Base-by-base conservation (phyloP, 2,888 invertebrate genomes). In the Isotomurus palustris region DNA sequence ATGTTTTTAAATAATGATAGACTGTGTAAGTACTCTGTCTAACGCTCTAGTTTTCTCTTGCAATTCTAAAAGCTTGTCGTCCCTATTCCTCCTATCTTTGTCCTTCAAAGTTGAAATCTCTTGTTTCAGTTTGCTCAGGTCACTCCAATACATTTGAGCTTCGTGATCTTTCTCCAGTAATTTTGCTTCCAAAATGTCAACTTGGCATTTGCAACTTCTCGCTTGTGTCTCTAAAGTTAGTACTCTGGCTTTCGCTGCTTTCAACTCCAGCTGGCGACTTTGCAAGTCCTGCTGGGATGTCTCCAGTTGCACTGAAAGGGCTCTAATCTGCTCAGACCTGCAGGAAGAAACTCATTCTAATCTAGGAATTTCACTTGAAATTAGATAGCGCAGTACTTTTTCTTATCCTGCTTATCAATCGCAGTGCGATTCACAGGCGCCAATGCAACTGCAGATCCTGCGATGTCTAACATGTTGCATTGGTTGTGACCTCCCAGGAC, bases 161-260 rank as follows among this genome's bases (percentile, higher is more conserved):
- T 55, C 51, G 53, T 83, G 75, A 65, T 84, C 83, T 68, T 85
- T 84, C 67, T 81, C 81, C 29, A 79, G 80, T 53, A 81, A 81
- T 72, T 85, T 84, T 61, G 84, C 83, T 25, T 81, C 78, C 59
- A 84, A 74, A 1, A 82, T 80, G 36, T 77, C 76, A 60, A 83
- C 77, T 68, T 83, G 85, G 32, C 80, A 78, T 72, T 83, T 83
- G 28, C 81, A 75, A 0, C 76, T 77, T 1, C 76, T 76, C 14
- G 80, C 73, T 60, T 88, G 87, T 56, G 81, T 81, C 69, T 85
- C 85, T 22, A 88, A 74, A 50, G 83, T 84, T 72, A 81, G 82
- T 57, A 83, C 81, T 67, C 88, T 80, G 28, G 86, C 84, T 73
- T 81, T 84, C 0, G 36, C 62, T 3, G 64, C 69, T 50, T 68